A percentile compares a stretch with the other conserved stretches of the same genome.
phyloP scores from a whole-genome alignment of 2,113 vertebrate species.

The Phasianus colchicus region DNA sequence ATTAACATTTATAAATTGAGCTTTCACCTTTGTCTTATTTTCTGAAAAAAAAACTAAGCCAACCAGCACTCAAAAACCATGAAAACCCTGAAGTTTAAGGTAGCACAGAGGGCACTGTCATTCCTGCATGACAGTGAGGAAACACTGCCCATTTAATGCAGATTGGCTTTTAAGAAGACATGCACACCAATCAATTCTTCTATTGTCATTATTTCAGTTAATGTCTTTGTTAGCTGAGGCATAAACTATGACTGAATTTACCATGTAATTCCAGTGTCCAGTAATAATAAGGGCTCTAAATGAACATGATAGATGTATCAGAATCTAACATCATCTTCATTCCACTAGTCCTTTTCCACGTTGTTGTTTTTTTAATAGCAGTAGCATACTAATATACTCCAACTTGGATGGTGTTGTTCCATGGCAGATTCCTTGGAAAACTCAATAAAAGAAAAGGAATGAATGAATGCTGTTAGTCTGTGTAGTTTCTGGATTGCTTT shows the following conservation, averaged over 20 bases:
- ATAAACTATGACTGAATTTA: background rate
- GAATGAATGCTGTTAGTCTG: background rate
- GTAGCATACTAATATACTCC: background rate
- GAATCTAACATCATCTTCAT: background rate
- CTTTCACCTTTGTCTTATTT: background rate
- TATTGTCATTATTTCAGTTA: background rate
- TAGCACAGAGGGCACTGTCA: background rate
- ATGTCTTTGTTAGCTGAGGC: background rate
- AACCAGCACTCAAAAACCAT: background rate
- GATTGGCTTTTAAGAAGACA: background rate
- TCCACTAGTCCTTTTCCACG: background rate
- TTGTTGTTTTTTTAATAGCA: background rate
- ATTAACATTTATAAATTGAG: background rate
- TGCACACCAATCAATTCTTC: background rate
- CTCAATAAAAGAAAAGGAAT: background rate
- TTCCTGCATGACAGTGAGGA: conserved; percentile 6
- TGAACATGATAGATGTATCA: background rate
- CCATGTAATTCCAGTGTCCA: background rate
- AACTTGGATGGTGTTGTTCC: background rate
- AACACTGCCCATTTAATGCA: background rate
- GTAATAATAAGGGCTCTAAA: background rate
- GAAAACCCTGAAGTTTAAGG: background rate
- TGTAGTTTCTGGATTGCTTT: background rate
- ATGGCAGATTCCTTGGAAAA: background rate
- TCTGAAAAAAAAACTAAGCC: background rate